Evolutionary conservation across 2,888 invertebrate species (phyloP), one percentile per base, ranked within the genome.

Genomic region (Phortica magna): DNA sequence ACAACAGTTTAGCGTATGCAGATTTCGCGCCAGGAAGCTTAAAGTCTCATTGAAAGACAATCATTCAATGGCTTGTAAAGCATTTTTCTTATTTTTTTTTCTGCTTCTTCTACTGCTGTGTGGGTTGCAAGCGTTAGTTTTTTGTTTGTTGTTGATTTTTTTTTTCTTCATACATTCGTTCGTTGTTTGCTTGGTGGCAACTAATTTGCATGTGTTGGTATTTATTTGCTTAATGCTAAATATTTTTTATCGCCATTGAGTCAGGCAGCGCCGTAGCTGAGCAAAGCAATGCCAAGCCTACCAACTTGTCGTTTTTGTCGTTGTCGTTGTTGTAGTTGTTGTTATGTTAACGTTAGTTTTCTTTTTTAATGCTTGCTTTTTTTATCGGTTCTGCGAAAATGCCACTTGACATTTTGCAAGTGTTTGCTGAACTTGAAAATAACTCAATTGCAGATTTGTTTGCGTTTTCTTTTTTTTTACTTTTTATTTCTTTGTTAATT

Each of bases 1-100:
- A 83, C 82, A 81, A 81, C 81, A 79, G 79, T 83, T 81, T 80
- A 78, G 80, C 76, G 57, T 76, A 70, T 80, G 78, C 79, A 81
- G 79, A 79, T 78, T 73, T 71, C 68, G 76, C 70, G 74, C 67
- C 74, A 67, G 65, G 31, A 68, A 59, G 14, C 53, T 19, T 9
- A 71, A 55, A 71, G 19, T n/a, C n/a, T 10, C 17, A 43, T 71
- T 48, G 6, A 71, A 73, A 73, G 73, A 55, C 74, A 68, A 74
- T 74, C 68, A 67, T 71, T 75, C 64, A 75, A 75, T 71, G 75
- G 48, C 17, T 61, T 48, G 48, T 48, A 48, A 48, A 48, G 48
- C 48, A 48, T 9, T 61, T 48, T 48, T 12, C 14, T 48, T 48
- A 48, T 48, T 14, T 48, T 9, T 48, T 48, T 48, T 48, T 48